A percentile compares a stretch with the other conserved stretches of the same genome.
phyloP scores from a whole-genome alignment of 2,797 vertebrate species.

The Bucorvus abyssinicus region DNA sequence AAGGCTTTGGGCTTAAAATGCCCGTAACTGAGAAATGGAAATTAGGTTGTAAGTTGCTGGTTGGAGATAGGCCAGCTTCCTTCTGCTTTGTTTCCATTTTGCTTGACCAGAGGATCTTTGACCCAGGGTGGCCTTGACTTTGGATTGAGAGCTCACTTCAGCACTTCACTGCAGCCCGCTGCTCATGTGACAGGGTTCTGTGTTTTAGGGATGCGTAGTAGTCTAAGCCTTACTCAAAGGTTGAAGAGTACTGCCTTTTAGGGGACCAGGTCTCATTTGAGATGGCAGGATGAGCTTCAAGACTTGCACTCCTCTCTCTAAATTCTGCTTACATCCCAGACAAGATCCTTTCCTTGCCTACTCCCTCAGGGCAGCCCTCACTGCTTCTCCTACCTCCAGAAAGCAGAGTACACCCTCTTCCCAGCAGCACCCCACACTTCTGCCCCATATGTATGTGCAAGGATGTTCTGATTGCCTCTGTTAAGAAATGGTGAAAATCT shows the following conservation, averaged over 20 bases:
- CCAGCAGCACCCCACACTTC: not conserved
- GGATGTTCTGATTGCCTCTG: not conserved
- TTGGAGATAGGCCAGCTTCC: not conserved
- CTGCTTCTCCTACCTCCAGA: not conserved
- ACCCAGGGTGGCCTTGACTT: not conserved
- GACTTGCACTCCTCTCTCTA: not conserved
- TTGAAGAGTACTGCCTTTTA: not conserved
- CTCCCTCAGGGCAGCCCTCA: not conserved
- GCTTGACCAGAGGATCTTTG: not conserved
- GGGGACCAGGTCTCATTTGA: not conserved
- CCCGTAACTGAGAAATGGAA: not conserved
- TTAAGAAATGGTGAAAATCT: not conserved
- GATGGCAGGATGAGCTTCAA: not conserved
- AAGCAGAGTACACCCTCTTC: not conserved
- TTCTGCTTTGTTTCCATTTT: not conserved
- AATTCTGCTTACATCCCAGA: not conserved
- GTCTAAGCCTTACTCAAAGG: not conserved
- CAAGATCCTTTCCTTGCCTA: not conserved
- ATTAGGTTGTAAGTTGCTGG: not conserved
- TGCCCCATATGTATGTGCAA: not conserved
- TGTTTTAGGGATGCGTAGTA: not conserved
- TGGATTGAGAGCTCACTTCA: not conserved
- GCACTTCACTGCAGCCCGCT: not conserved
- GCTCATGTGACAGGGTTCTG: not conserved
- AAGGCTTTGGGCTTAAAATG: constrained; percentile 7